These are phyloP conservation scores for Paradoxurus hermaphroditus DNA, from an alignment of 2,113 vertebrate species.

Conservation along the genomic window DNA sequence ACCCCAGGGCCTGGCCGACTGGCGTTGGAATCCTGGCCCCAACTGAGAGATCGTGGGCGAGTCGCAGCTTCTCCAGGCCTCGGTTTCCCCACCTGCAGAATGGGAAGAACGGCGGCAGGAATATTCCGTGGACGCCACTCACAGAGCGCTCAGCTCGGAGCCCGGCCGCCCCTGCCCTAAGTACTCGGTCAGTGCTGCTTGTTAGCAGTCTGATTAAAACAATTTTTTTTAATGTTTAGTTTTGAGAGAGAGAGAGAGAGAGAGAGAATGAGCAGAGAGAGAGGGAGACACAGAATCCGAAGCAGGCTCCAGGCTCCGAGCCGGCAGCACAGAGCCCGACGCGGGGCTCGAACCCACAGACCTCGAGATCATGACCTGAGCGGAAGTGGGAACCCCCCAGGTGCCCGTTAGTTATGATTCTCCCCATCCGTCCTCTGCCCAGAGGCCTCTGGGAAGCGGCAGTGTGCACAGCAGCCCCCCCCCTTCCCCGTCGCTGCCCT, in stretches of 20 bases:
- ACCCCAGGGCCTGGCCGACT: not conserved
- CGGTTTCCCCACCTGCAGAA: not conserved
- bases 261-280: too few species aligned
- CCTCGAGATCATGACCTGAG: too few species aligned
- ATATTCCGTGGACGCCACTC: not conserved
- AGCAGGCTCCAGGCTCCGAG: too few species aligned
- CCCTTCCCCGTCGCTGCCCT: too few species aligned
- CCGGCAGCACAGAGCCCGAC: too few species aligned
- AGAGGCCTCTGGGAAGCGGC: too few species aligned
- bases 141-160: fast-evolving
- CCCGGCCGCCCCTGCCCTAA: fast-evolving
- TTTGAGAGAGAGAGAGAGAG: too few species aligned
- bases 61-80: not conserved
- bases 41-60: not conserved
- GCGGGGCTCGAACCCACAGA: too few species aligned
- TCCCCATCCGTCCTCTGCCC: not conserved
- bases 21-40: not conserved
- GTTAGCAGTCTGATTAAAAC: too few species aligned
- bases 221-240: too few species aligned
- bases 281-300: too few species aligned
- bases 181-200: fast-evolving
- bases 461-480: fast-evolving
- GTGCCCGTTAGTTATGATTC: not conserved
- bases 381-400: too few species aligned
- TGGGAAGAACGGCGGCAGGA: not conserved